Evolutionary conservation across 2,888 invertebrate species (phyloP).

Genomic region (Kuschelorhynchus macadamiae): DNA sequence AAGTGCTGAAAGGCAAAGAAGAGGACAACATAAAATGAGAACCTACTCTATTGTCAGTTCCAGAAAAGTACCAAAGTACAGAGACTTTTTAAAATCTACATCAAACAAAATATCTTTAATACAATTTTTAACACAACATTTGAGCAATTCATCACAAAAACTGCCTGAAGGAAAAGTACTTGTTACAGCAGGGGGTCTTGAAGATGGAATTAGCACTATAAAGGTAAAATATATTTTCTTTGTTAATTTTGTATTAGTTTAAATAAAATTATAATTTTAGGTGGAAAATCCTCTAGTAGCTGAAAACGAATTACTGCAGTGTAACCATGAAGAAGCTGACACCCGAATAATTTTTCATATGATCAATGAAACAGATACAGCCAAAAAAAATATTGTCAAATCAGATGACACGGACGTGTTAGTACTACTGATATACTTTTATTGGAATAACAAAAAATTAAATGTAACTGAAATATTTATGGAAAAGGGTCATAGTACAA

Average conservation of each 20-base stretch:
- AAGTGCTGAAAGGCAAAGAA: neutral
- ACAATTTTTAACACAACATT: neutral
- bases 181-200: too few species aligned
- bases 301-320: neutral
- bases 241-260: too few species aligned
- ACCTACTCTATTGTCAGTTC: neutral
- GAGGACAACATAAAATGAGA: neutral
- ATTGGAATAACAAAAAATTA: neutral
- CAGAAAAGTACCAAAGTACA: neutral
- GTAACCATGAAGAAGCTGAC: neutral
- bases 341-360: neutral
- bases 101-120: neutral
- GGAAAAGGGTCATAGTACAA: neutral
- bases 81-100: conserved; percentile 2
- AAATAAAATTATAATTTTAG: too few species aligned
- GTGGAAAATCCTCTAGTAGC: neutral
- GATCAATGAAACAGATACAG: neutral
- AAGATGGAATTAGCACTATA: too few species aligned
- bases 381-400: neutral
- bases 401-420: neutral
- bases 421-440: neutral
- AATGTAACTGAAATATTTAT: neutral
- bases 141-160: neutral
- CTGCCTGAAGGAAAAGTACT: neutral
- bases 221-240: too few species aligned